phyloP scores from a whole-genome alignment of 2,888 invertebrate species.

The Sarcophaga carnaria region DNA sequence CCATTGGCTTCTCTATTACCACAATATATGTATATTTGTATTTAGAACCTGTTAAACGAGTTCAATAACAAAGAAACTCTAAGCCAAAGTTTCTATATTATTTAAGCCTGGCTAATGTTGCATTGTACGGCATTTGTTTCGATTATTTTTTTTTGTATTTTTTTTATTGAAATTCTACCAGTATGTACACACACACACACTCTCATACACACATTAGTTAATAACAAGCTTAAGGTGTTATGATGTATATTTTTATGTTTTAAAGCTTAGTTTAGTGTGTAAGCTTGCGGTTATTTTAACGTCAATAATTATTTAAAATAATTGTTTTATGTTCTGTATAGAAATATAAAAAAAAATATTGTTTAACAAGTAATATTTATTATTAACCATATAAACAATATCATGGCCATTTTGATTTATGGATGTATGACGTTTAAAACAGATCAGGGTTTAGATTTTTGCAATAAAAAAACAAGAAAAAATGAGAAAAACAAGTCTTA shows the following conservation, averaged over 20 bases:
- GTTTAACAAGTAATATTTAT: neutral
- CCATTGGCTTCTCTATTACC: slow-evolving; percentile 32
- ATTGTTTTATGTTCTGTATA: slow-evolving; percentile 24
- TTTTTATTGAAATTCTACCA: neutral
- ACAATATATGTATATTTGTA: neutral
- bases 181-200: neutral
- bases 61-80: slow-evolving; percentile 65
- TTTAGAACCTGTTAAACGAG: slow-evolving; percentile 60
- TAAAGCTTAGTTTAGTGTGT: slow-evolving; percentile 50
- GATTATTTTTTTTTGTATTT: neutral
- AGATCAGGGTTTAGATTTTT: slow-evolving; percentile 26
- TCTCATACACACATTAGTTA: neutral
- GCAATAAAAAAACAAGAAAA: neutral
- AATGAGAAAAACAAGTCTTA: neutral
- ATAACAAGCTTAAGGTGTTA: neutral
- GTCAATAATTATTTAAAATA: slow-evolving; percentile 59
- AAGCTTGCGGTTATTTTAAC: slow-evolving; percentile 59
- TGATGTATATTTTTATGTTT: neutral
- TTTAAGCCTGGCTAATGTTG: slow-evolving; percentile 2
- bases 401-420: slow-evolving; percentile 52
- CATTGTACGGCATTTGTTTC: neutral
- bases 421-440: neutral
- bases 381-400: slow-evolving; percentile 53
- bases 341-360: neutral
- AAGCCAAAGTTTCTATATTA: slow-evolving; percentile 17